phyloP scores from a whole-genome alignment of 2,888 invertebrate species.

The Drosophila lutescens region DNA sequence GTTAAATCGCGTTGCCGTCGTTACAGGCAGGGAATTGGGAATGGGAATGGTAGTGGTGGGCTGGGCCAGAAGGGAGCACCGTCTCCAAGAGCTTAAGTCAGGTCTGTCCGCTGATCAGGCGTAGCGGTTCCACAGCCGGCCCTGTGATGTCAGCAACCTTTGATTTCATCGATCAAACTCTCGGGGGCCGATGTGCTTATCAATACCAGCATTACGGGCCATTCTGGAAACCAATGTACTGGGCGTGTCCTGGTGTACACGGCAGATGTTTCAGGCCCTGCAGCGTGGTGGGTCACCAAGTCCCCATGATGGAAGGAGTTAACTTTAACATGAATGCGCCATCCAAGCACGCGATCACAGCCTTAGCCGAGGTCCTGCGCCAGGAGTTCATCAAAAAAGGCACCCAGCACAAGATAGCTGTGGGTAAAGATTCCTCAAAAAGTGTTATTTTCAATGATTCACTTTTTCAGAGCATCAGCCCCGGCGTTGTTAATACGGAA shows the following conservation, averaged over 20 bases:
- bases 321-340: slow-evolving; percentile 76
- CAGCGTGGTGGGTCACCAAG: slow-evolving; percentile 73
- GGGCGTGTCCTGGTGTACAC: slow-evolving; percentile 84
- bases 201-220: slow-evolving; percentile 80
- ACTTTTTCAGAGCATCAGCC: slow-evolving; percentile 74
- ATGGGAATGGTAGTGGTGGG: slow-evolving; percentile 82
- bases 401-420: slow-evolving; percentile 69
- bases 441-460: background rate
- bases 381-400: slow-evolving; percentile 73
- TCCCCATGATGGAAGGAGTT: slow-evolving; percentile 59
- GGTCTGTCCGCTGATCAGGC: no score
- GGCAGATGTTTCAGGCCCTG: slow-evolving; percentile 85
- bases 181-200: slow-evolving; percentile 86
- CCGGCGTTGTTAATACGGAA: slow-evolving; percentile 72
- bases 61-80: slow-evolving; percentile 84
- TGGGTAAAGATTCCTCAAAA: slow-evolving; percentile 10
- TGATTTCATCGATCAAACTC: slow-evolving; percentile 83
- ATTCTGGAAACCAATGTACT: slow-evolving; percentile 85
- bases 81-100: slow-evolving; percentile 64
- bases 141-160: slow-evolving; percentile 86
- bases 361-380: slow-evolving; percentile 73
- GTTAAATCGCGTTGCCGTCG: slow-evolving; percentile 84
- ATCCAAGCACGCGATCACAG: slow-evolving; percentile 77
- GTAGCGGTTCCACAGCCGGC: slow-evolving; percentile 78
- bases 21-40: slow-evolving; percentile 87